phyloP scores from a whole-genome alignment of 1,140 invertebrate species.

The Coelopa frigida region DNA sequence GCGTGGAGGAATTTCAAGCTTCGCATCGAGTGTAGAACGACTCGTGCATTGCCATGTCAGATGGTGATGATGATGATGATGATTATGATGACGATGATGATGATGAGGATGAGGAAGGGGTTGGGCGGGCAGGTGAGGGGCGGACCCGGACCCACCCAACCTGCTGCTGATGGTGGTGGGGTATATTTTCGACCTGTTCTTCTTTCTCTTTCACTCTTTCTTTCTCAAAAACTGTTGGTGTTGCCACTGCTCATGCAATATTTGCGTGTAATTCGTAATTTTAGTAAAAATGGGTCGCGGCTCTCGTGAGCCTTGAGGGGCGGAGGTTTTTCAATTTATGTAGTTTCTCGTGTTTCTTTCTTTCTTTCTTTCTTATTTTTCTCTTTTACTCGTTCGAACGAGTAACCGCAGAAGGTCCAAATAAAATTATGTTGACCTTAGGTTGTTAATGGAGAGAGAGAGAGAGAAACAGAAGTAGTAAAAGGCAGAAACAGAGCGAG shows the following conservation, averaged over 20 bases:
- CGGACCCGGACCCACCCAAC: neutral
- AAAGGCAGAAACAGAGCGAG: no score
- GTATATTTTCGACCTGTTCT: neutral
- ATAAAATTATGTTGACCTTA: neutral
- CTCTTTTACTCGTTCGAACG: neutral
- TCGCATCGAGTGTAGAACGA: slow-evolving; percentile 1
- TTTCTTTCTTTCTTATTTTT: neutral
- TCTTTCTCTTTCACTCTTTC: neutral
- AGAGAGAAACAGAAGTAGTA: neutral
- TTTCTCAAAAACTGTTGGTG: no score
- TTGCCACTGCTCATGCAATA: slow-evolving; percentile 6
- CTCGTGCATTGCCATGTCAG: neutral
- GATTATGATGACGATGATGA: no score
- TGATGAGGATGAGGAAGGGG: neutral
- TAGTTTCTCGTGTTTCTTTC: slow-evolving; percentile 6
- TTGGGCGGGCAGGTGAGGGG: neutral
- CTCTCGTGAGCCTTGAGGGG: slow-evolving; percentile 9
- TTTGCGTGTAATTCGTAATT: slow-evolving; percentile 40
- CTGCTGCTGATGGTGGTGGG: neutral
- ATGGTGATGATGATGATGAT: no score
- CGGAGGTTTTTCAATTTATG: no score
- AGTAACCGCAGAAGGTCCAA: neutral
- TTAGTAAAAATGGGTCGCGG: slow-evolving; percentile 23
- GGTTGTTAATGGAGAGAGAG: neutral
- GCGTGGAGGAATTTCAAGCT: neutral